Evolutionary conservation across 2,113 vertebrate genomes (phyloP).

Genomic region (Anoura caudifer): DNA sequence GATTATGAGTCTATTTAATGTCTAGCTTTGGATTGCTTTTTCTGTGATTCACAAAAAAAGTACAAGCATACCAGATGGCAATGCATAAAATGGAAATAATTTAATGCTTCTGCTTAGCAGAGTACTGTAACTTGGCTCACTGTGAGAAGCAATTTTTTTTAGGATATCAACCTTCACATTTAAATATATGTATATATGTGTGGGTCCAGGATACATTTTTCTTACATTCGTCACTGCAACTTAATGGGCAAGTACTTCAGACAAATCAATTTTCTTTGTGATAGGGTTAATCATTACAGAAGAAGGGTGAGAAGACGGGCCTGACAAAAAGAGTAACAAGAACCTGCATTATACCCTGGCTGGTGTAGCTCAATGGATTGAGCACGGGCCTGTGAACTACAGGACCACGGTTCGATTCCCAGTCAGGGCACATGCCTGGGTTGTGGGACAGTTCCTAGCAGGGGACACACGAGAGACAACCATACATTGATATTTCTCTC

Average conservation of each 20-base stretch:
- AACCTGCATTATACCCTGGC: neutral
- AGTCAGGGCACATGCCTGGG: no score
- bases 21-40: conserved; percentile 54
- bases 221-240: neutral
- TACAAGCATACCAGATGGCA: conserved; percentile 58
- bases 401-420: no score
- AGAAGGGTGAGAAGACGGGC: neutral
- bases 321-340: neutral
- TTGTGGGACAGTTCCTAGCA: no score
- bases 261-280: neutral
- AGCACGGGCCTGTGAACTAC: no score
- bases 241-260: neutral
- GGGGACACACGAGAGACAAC: no score
- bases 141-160: conserved; percentile 45
- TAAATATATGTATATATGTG: neutral
- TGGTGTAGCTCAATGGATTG: no score
- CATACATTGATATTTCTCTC: no score
- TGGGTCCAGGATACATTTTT: neutral
- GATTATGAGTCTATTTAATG: conserved; percentile 58
- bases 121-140: conserved; percentile 59
- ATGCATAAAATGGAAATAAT: conserved; percentile 54
- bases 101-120: conserved; percentile 53
- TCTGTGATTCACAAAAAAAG: conserved; percentile 58
- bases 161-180: conserved; percentile 18
- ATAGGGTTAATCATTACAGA: neutral